A percentile compares a stretch with the other conserved stretches of the same genome.
Conservation (phyloP, 2,888 invertebrate genomes). For the Timema cristinae region DNA sequence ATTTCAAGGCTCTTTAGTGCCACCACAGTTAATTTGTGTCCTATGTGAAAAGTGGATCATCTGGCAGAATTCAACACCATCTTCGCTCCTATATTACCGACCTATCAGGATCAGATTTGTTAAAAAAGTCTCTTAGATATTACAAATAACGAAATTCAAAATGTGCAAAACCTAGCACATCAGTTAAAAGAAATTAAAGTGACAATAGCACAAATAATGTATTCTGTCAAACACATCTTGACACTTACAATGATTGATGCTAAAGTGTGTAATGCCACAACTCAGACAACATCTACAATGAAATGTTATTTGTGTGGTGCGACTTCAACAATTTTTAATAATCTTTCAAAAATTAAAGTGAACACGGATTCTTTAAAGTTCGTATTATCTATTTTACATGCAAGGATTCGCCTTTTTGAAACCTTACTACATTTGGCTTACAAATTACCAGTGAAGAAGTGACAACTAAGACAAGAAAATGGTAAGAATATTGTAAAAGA, state of each 20-base stretch:
- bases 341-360: not conserved
- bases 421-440: not conserved
- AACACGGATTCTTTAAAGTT: not conserved
- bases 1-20: not conserved
- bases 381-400: not conserved
- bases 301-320: not conserved
- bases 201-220: not conserved
- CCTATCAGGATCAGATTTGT: not conserved
- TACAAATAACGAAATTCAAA: too few relatives aligned
- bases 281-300: not conserved
- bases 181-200: not conserved
- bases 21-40: not conserved
- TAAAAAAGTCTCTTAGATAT: too few relatives aligned
- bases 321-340: not conserved
- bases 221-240: not conserved
- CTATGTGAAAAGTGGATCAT: not conserved
- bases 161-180: not conserved
- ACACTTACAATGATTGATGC: not conserved
- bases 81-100: not conserved
- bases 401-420: not conserved
- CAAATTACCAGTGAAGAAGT: too few relatives aligned
- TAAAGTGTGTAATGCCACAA: conserved; percentile 4
- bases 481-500: not conserved
- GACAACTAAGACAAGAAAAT: not conserved
- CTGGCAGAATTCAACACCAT: not conserved